Percentiles rank a stretch among this genome's conserved stretches.
These are phyloP conservation scores for Auanema freiburgensis DNA, from an alignment of 2,888 invertebrate species.

Conservation along the genomic window DNA sequence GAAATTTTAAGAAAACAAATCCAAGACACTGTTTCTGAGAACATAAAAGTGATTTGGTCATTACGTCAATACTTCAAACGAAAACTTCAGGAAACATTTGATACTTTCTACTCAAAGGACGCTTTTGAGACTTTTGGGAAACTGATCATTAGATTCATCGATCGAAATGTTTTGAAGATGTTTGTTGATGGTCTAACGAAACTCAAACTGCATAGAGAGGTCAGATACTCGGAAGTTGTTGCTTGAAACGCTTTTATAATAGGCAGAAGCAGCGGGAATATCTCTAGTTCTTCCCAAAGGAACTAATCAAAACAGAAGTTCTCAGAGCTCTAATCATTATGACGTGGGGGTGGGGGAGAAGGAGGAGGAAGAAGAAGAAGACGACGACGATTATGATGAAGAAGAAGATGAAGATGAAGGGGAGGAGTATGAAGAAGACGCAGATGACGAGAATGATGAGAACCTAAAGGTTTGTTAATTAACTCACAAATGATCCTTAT, in stretches of 20 bases:
- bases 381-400: too few relatives aligned
- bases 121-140: constrained; percentile 16
- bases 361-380: too few relatives aligned
- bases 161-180: constrained; percentile 19
- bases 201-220: constrained; percentile 18
- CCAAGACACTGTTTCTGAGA: too few relatives aligned
- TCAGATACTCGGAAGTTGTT: constrained; percentile 4
- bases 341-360: neutral
- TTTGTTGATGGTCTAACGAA: constrained; percentile 27
- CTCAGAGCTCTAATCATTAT: neutral
- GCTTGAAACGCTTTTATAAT: neutral
- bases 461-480: neutral
- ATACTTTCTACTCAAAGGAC: neutral
- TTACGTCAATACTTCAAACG: too few relatives aligned
- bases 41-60: too few relatives aligned
- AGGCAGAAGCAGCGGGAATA: constrained; percentile 21
- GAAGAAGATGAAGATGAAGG: too few relatives aligned
- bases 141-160: constrained; percentile 14
- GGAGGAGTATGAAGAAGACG: too few relatives aligned
- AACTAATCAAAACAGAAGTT: neutral
- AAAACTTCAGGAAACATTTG: too few relatives aligned
- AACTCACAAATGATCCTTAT: neutral
- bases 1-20: too few relatives aligned
- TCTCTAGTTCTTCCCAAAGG: constrained; percentile 8
- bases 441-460: too few relatives aligned